Conservation (phyloP, 2,888 invertebrate species). For the Xestia sexstrigata region DNA sequence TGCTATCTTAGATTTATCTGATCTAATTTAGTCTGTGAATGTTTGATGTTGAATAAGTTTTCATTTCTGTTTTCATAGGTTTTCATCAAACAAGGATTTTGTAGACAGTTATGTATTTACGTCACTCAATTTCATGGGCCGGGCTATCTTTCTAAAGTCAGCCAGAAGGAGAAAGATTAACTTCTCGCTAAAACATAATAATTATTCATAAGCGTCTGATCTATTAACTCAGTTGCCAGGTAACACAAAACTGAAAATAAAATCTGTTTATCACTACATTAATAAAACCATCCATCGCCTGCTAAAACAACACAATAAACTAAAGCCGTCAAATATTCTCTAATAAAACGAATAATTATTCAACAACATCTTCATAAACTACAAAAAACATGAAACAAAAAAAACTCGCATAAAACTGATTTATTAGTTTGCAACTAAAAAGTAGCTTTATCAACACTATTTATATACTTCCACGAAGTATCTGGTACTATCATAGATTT, state of each 20-base stretch:
- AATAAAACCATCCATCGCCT: conserved; percentile 16
- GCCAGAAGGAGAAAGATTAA: not conserved
- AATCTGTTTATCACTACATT: conserved; percentile 8
- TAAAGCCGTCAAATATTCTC: conserved; percentile 18
- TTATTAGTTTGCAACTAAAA: conserved; percentile 45
- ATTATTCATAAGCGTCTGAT: not conserved
- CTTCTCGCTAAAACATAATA: not conserved
- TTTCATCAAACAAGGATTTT: conserved; percentile 12
- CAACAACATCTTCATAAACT: conserved; percentile 32
- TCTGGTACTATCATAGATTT: conserved; percentile 16
- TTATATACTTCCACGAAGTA: conserved; percentile 32
- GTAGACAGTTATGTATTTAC: not conserved
- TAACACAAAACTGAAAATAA: conserved; percentile 20
- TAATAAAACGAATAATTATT: conserved; percentile 30
- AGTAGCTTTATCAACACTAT: conserved; percentile 32
- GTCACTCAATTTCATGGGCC: not conserved
- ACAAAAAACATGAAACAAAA: conserved; percentile 41
- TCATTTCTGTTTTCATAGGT: not conserved
- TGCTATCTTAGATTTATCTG: conserved; percentile 12
- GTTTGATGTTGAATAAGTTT: conserved; percentile 10
- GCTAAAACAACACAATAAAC: conserved; percentile 27
- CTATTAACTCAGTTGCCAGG: not conserved
- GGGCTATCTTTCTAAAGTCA: not conserved
- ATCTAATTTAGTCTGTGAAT: not conserved
- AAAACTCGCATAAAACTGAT: conserved; percentile 46